phyloP scores from a whole-genome alignment of 2,113 vertebrate species.

The Eubucco bourcierii region DNA sequence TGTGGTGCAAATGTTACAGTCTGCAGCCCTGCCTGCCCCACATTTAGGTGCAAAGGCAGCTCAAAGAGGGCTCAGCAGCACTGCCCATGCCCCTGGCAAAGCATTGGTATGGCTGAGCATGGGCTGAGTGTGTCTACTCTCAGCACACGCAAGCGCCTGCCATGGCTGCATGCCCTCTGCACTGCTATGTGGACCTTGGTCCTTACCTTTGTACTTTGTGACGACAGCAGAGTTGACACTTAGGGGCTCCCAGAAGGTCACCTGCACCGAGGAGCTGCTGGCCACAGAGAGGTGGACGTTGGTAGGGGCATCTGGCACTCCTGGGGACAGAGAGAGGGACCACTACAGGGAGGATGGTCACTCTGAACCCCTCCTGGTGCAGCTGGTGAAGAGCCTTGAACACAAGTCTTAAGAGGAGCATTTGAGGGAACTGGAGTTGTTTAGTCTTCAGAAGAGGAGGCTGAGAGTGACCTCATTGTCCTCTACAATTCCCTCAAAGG shows the following conservation, averaged over 20 bases:
- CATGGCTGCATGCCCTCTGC: too few species aligned
- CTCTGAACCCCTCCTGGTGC: not conserved
- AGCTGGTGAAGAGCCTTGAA: too few species aligned
- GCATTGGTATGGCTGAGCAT: accelerated
- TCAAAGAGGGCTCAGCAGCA: not conserved
- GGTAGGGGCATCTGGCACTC: slow-evolving; percentile 82
- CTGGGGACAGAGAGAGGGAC: slow-evolving; percentile 59
- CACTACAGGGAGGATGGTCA: accelerated
- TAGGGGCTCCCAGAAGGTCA: slow-evolving; percentile 87
- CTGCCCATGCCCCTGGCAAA: not conserved
- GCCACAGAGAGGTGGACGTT: slow-evolving; percentile 81
- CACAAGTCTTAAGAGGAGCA: too few species aligned
- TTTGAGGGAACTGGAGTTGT: too few species aligned
- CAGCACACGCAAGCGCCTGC: not conserved
- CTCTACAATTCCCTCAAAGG: too few species aligned
- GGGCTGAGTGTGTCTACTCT: accelerated
- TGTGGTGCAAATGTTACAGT: not conserved
- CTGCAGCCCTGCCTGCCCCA: not conserved
- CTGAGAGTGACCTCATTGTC: too few species aligned
- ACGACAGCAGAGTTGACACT: slow-evolving; percentile 86
- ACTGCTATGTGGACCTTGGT: accelerated
- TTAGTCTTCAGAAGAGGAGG: too few species aligned
- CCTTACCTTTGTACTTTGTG: slow-evolving; percentile 89
- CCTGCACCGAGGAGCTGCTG: slow-evolving; percentile 83
- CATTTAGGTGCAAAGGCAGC: not conserved